Base-by-base conservation (phyloP, 2,797 vertebrate genomes). In the Astyanax mexicanus region DNA sequence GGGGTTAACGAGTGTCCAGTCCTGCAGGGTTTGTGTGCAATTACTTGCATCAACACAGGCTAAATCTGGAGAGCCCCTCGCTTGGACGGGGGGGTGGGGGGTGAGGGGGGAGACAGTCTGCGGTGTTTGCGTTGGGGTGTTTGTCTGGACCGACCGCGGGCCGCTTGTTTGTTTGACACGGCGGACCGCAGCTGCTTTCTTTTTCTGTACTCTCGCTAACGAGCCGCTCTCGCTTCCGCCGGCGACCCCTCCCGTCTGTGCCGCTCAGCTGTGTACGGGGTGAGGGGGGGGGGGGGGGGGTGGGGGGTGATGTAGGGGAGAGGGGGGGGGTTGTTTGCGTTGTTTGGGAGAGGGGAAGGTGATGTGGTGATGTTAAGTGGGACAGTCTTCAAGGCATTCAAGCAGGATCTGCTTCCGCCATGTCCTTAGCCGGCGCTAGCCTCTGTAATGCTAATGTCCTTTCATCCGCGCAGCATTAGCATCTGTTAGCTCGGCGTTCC, bases 381-480 rank as follows among this genome's bases (percentile, higher is more conserved):
- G 66, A 25, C 23, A 32, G 5, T 38, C 37, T 38, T 37, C n/a
- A 38, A 38, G 38, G 37, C 8, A 5, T 37, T 37, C 37, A 38
- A n/a, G 37, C 37, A 37, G 32, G 32, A 32, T 6, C 32, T 6
- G 32, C 3, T 35, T 35, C 32, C 32, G 3, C 32, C 32, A 3
- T 9, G 6, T 38, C 13, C 40, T n/a, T 44, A 1, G 40, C 44
- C 19, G 38, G 37, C 40, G 74, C 57, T 65, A 73, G 57, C 52
- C 42, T 80, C 69, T 82, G 77, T 69, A 71, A 70, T 74, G 74
- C 74, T 79, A 82, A 82, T 79, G 68, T 60, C 57, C 70, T 77
- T 82, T 80, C 70, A 79, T 77, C 42, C 61, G 44, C 47, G n/a
- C 57, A 72, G 44, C 70, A 80, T 83, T 83, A 80, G 75, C 78